Percentiles rank a stretch among this genome's conserved stretches.
Conservation (phyloP, 2,113 vertebrate species). For the Osmerus eperlanus region DNA sequence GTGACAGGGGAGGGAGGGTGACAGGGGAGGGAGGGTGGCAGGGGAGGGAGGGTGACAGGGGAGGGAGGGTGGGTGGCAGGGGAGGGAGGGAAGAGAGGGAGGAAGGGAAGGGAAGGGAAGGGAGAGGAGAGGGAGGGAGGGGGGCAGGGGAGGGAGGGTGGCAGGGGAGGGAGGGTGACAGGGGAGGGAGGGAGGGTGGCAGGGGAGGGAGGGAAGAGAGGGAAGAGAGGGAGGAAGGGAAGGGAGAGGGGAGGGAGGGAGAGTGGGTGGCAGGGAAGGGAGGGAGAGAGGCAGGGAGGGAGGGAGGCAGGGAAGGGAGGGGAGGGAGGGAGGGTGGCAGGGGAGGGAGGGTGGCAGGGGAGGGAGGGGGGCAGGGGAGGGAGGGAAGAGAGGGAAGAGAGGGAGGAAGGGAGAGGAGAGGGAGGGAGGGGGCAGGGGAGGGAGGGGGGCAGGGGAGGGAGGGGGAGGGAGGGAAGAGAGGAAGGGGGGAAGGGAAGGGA, state of each 20-base stretch:
- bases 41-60: no score
- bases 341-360: no score
- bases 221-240: no score
- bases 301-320: no score
- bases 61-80: no score
- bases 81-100: no score
- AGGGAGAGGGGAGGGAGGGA: conserved; percentile 64
- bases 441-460: conserved; percentile 82
- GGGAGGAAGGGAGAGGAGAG: conserved; percentile 79
- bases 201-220: no score
- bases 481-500: conserved; percentile 42
- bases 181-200: conserved; percentile 70
- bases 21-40: conserved; percentile 77
- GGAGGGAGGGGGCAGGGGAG: no score
- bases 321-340: no score
- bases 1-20: conserved; percentile 70
- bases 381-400: no score
- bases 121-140: conserved; percentile 64
- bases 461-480: neutral
- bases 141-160: conserved; percentile 72
- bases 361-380: conserved; percentile 71
- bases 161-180: neutral
- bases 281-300: conserved; percentile 70
- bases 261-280: no score
- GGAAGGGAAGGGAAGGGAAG: no score